phyloP scores from a whole-genome alignment of 2,113 vertebrate genomes.

The Shinisaurus crocodilurus region DNA sequence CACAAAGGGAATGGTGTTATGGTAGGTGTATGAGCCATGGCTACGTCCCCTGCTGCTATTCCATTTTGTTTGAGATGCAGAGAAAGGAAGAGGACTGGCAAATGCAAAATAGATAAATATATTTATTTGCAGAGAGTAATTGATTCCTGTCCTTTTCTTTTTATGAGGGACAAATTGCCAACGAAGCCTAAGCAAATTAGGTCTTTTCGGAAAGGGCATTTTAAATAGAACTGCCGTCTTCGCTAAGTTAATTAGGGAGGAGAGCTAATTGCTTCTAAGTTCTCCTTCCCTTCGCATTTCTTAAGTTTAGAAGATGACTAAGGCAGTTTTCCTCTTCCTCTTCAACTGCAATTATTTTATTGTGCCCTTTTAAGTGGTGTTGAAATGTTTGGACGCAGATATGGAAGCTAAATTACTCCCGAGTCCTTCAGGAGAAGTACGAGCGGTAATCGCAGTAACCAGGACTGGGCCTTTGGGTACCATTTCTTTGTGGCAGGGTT shows the following conservation, averaged over 20 bases:
- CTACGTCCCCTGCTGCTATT: too few relatives aligned
- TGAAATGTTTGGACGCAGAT: not conserved
- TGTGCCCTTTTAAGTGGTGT: not conserved
- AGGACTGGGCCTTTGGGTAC: not conserved
- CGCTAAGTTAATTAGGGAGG: conserved; percentile 45
- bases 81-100: not conserved
- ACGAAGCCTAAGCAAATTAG: conserved; percentile 34
- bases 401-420: not conserved
- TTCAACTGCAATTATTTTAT: conserved; percentile 47
- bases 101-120: conserved; percentile 5
- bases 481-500: not conserved
- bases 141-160: conserved; percentile 25
- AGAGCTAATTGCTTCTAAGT: conserved; percentile 44
- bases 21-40: too few relatives aligned
- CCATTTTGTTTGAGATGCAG: not conserved
- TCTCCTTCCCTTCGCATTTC: conserved; percentile 32
- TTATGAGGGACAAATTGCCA: conserved; percentile 27
- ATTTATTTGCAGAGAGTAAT: conserved; percentile 34
- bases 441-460: too few relatives aligned
- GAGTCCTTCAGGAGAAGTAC: not conserved
- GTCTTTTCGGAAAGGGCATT: conserved; percentile 4
- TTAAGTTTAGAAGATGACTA: conserved; percentile 26
- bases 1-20: too few relatives aligned
- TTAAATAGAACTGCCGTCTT: conserved; percentile 45
- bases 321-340: not conserved